Evolutionary conservation across 35 echinoderm and acorn worm species (phyloP).

Genomic region (Holothuria glaberrima): DNA sequence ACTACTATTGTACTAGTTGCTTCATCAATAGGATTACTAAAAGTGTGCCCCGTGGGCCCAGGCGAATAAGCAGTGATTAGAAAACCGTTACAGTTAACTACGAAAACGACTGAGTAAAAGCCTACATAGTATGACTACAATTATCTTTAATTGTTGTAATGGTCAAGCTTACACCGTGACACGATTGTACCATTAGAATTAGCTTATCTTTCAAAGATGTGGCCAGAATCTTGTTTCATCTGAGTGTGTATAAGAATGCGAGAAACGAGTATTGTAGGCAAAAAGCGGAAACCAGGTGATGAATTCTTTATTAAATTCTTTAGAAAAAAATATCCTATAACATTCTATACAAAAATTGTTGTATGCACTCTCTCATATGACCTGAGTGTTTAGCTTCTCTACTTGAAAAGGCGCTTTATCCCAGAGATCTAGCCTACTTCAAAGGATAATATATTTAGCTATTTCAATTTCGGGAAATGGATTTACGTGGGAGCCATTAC

Average conservation of each 20-base stretch:
- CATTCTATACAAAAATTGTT: background rate
- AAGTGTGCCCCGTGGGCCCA: slow-evolving; percentile 14
- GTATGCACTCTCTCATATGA: background rate
- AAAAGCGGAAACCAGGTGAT: background rate
- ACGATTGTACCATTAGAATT: background rate
- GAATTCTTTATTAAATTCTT: background rate
- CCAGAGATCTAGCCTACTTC: background rate
- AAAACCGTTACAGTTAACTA: slow-evolving; percentile 31
- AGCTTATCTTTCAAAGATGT: background rate
- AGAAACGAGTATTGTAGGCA: background rate
- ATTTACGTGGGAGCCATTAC: slow-evolving; percentile 16
- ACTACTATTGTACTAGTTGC: background rate
- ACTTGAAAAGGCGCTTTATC: background rate
- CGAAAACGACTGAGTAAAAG: slow-evolving; percentile 20
- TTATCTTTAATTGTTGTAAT: background rate
- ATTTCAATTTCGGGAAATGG: background rate
- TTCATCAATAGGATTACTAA: background rate
- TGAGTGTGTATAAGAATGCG: background rate
- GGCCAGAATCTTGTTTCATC: background rate
- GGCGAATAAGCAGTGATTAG: background rate
- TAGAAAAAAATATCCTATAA: too few relatives aligned
- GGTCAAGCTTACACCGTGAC: background rate
- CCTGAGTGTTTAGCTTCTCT: background rate
- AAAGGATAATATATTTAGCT: too few relatives aligned
- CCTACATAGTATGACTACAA: background rate